Base-by-base conservation (phyloP, 2,888 invertebrate genomes). In the Phorcus lineatus region DNA sequence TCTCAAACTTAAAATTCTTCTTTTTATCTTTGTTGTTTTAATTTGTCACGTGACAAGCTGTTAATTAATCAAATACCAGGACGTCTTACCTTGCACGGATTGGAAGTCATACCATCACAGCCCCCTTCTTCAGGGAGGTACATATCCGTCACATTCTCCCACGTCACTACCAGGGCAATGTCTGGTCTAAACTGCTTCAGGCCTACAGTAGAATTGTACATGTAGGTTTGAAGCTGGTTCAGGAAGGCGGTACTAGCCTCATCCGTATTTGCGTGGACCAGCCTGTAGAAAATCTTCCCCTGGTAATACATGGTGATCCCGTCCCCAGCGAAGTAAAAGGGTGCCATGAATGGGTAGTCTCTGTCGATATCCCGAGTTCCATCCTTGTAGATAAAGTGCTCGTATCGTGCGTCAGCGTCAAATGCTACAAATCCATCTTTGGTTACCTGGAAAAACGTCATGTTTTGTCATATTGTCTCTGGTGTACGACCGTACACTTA, bases 161-260 rank as follows among this genome's bases (percentile, higher is more conserved):
- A 99, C 0, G 99, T 99, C 79, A 97, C 95, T 82, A 98, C 96
- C 81, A 97, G 94, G 2, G 96, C 97, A 91, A 98, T 98, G 91
- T 98, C 97, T 0, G 99, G 98, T 86, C 95, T 95, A 94, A 99
- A 99, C 66, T 97, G 96, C 0, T 98, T 96, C 0, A 99, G 98
- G 17, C 92, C 96, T 28, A 98, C 97, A 13, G 97, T 97, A 87
- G 96, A 95, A 9, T 81, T 79, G n/a, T 76, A 31, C 16, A 87
- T 78, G 66, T 87, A 88, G 13, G 78, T 52, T 17, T 86, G 84
- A 7, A 89, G 79, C 17, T 67, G 31, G 0, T 19, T 16, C 54
- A 87, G 67, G n/a, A 79, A 77, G 11, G 40, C 6, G 2, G 70
- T 11, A 54, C 53, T 75, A 4, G 62, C 9, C 1, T 47, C 47